phyloP scores from a whole-genome alignment of 1,140 invertebrate genomes.

The Whitmania pigra region DNA sequence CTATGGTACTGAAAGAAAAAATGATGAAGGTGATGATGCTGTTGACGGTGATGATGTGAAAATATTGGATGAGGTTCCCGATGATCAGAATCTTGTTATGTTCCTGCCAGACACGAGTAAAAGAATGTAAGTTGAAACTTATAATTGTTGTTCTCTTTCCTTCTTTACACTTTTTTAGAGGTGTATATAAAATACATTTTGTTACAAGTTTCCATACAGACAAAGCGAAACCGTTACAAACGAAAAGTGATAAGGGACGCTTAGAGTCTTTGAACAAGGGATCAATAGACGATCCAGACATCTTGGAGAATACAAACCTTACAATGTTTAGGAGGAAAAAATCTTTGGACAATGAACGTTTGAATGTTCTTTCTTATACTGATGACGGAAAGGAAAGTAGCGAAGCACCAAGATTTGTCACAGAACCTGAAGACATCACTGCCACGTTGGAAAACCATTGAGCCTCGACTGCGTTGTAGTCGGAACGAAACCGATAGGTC shows the following conservation, averaged over 20 bases:
- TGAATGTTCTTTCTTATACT: neutral
- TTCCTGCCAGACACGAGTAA: neutral
- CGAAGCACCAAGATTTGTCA: neutral
- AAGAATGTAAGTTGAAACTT: neutral
- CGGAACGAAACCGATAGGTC: neutral
- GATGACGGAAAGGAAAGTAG: neutral
- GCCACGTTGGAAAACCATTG: neutral
- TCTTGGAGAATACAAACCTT: neutral
- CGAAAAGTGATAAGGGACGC: neutral
- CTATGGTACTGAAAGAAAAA: slow-evolving; percentile 7
- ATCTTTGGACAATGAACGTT: neutral
- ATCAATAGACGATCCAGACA: neutral
- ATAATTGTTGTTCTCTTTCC: neutral
- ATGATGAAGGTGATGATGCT: neutral
- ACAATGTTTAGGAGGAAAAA: neutral
- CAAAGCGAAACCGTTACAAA: neutral
- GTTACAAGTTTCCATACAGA: neutral
- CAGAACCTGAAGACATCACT: neutral
- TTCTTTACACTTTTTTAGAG: neutral
- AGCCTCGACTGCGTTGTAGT: neutral
- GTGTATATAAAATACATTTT: neutral
- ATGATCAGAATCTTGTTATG: neutral
- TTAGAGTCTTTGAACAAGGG: neutral
- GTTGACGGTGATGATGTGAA: neutral
- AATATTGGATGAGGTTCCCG: neutral